Evolutionary conservation across 53 echinoderm and acorn worm genomes (phyloP), one percentile per base, ranked within the genome.

Genomic region (Echinarachnius parma): DNA sequence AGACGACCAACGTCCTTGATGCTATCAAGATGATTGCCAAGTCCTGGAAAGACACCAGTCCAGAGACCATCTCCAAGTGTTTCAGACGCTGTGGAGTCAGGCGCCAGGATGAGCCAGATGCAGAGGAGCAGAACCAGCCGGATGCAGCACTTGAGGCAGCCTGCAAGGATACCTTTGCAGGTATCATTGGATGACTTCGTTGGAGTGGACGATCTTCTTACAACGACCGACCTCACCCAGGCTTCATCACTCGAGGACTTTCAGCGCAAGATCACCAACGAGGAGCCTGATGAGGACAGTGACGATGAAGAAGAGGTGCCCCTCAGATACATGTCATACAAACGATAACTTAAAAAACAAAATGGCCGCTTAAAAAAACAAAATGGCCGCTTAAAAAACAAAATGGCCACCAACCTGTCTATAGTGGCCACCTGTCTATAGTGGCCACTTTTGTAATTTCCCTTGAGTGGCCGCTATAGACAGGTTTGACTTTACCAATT

Each of bases 61-160:
- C 42, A 3, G 29, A 15, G 32, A 75, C 82, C 19, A 75, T 82
- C 64, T 10, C 37, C 42, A 82, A 82, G 52, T 82, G 64, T 25
- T 82, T 82, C 45, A 27, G 30, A 20, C 0, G 23, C 4, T 50
- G 81, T 71, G 53, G 74, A 2, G 59, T 81, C 20, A 28, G 58
- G 27, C 23, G 15, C 0, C 31, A 65, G 28, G 50, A 22, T 2
- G 26, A 9, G 7, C 10, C 9, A 21, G 59, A 75, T 14, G 39
- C 52, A 0, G 49, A 46, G 33, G 77, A 31, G 25, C 1, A 18
- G 1, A 30, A 18, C 13, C 3, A 1, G 3, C 50, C 21, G 5
- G 59, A 31, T 4, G 52, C 27, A 13, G 50, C 21, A n/a, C 19
- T 75, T 29, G 60, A 59, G 20, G 49, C 49, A 0, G 62, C 18